Base-by-base conservation (phyloP, 1,140 invertebrate genomes). In the Pachyrhynchus sulphureomaculatus region DNA sequence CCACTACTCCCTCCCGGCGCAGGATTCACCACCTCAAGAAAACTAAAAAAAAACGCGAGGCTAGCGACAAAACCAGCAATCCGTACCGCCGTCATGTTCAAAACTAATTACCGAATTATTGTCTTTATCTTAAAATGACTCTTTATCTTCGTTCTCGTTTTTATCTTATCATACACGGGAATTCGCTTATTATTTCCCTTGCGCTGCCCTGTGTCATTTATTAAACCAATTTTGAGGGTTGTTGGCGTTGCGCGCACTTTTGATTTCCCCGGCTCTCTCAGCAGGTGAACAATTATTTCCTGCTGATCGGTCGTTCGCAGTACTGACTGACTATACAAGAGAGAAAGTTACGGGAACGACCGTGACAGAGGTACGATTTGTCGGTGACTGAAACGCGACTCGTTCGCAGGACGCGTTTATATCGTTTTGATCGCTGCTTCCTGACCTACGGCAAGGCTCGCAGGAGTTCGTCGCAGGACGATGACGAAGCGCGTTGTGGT, bases 291-390 rank as follows among this genome's bases (percentile, higher is more conserved):
- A 23, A 10, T 15, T 15, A 15, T 20, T 51, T 36, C 33, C 24
- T 17, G 20, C 18, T n/a, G 18, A 51, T 47, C 44, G 56, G 56
- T 49, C 56, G 56, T 58, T 58, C 56, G 56, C 56, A 58, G 56
- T 48, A 58, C 56, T 48, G 41, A 44, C 53, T 54, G 20, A 32
- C 24, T 48, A 29, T 29, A 17, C 10, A n/a, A 52, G 33, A 39
- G 18, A 37, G 56, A 41, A 42, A 36, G 39, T 48, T 59, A 48
- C 34, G 51, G 45, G 45, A 59, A 47, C 56, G 56, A 59, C 56
- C 56, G 53, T 15, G 36, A 41, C 37, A 26, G 39, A 18, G 12
- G 24, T 45, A 47, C 56, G 56, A 29, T 33, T 59, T 36, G 56
- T 37, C 41, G 9, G 33, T 34, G 56, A 59, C 56, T 59, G 47